phyloP scores from a whole-genome alignment of 1,140 invertebrate genomes.

The Elysia chlorotica region DNA sequence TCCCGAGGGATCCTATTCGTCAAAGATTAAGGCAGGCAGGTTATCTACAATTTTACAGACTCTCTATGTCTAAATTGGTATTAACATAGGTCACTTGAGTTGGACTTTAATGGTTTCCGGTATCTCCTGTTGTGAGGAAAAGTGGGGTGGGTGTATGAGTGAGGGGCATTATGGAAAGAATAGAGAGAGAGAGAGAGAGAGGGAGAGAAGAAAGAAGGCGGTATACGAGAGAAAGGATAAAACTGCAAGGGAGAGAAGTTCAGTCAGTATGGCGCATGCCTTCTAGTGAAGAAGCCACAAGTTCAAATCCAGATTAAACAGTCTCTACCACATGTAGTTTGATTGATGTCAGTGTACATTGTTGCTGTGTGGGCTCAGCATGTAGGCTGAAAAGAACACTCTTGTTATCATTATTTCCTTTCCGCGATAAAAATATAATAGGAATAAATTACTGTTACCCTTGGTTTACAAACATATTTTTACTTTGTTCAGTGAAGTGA shows the following conservation, averaged over 20 bases:
- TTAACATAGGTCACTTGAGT: not conserved
- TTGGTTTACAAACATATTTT: no score
- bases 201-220: not conserved
- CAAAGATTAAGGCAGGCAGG: not conserved
- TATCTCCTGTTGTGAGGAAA: not conserved
- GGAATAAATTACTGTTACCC: no score
- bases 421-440: no score
- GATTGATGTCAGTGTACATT: constrained; percentile 13
- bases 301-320: not conserved
- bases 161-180: not conserved
- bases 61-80: no score
- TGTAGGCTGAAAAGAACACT: no score
- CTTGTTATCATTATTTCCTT: no score
- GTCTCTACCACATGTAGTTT: not conserved
- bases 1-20: not conserved
- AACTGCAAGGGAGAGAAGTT: not conserved
- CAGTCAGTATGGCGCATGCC: not conserved
- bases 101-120: not conserved
- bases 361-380: no score
- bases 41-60: not conserved
- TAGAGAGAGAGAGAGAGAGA: not conserved
- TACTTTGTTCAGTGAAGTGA: no score
- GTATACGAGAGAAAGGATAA: not conserved
- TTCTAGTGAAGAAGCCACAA: not conserved
- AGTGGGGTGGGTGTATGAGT: not conserved